A percentile compares a stretch with the other conserved stretches of the same genome.
Conservation (phyloP, 1,140 invertebrate genomes). For the Luehdorfia chinensis region DNA sequence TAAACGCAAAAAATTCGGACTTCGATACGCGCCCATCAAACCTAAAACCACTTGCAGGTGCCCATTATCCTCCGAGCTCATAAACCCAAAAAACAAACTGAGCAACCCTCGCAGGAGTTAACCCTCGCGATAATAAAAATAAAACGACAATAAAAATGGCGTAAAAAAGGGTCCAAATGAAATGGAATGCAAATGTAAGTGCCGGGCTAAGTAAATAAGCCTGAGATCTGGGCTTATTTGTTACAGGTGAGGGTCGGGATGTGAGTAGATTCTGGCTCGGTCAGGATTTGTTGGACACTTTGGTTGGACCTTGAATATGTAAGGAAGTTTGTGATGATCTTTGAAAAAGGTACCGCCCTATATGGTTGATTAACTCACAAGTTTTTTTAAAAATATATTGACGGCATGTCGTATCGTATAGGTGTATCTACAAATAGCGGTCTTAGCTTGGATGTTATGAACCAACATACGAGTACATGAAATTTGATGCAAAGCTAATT, state of each 20-base stretch:
- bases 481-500: no score
- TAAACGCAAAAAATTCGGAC: no score
- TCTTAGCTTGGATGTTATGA: no score
- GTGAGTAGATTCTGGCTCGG: neutral
- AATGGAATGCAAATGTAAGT: slow-evolving; percentile 67
- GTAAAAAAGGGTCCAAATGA: slow-evolving; percentile 63
- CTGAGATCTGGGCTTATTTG: slow-evolving; percentile 20
- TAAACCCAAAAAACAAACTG: slow-evolving; percentile 52
- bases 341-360: no score
- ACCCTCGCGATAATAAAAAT: slow-evolving; percentile 57
- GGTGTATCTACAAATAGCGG: no score
- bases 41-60: slow-evolving; percentile 5
- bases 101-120: slow-evolving; percentile 40
- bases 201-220: slow-evolving; percentile 29
- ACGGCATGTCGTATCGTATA: no score
- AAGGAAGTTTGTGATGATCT: no score
- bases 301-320: no score
- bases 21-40: slow-evolving; percentile 1
- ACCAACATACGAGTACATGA: no score
- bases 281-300: no score
- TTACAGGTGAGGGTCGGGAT: slow-evolving; percentile 19
- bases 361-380: no score
- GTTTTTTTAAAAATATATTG: no score
- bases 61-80: slow-evolving; percentile 26
- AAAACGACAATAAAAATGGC: slow-evolving; percentile 60